Evolutionary conservation across 2,797 vertebrate species (phyloP).

Genomic region (Squalus acanthias): DNA sequence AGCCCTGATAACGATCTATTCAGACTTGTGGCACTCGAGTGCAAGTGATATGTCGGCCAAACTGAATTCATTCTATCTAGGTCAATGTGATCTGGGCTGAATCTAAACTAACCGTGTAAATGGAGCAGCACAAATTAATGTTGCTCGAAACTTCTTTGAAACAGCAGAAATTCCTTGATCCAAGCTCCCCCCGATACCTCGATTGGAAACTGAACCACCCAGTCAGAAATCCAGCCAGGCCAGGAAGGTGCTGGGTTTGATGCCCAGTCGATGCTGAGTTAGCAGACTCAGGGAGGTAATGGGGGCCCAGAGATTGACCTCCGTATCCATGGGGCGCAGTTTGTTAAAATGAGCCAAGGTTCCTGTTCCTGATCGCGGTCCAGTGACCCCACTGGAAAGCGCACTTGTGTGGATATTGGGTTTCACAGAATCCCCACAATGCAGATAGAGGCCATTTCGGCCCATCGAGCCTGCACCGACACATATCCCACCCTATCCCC

Average conservation of each 20-base stretch:
- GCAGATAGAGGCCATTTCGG: too few species aligned
- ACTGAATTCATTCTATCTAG: background rate
- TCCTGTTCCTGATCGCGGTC: background rate
- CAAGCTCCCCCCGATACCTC: background rate
- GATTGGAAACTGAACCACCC: background rate
- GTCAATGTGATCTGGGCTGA: background rate
- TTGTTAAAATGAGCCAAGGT: background rate
- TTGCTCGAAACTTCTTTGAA: background rate
- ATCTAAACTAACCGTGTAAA: background rate
- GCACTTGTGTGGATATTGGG: background rate
- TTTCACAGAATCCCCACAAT: too few species aligned
- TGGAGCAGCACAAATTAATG: background rate
- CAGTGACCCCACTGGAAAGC: background rate
- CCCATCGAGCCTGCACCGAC: too few species aligned
- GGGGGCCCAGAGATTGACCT: background rate
- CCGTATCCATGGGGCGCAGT: background rate
- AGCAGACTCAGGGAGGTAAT: background rate
- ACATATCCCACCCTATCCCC: too few species aligned
- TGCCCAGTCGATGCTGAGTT: background rate
- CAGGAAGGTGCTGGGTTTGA: background rate
- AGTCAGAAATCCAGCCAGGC: too few species aligned
- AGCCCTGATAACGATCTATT: background rate
- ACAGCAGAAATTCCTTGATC: background rate
- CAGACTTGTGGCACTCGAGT: background rate
- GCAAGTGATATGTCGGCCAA: background rate